A percentile compares a stretch with the other conserved stretches of the same genome.
Conservation (phyloP, 2,797 vertebrate species). For the Enteromius afrohamiltoni region DNA sequence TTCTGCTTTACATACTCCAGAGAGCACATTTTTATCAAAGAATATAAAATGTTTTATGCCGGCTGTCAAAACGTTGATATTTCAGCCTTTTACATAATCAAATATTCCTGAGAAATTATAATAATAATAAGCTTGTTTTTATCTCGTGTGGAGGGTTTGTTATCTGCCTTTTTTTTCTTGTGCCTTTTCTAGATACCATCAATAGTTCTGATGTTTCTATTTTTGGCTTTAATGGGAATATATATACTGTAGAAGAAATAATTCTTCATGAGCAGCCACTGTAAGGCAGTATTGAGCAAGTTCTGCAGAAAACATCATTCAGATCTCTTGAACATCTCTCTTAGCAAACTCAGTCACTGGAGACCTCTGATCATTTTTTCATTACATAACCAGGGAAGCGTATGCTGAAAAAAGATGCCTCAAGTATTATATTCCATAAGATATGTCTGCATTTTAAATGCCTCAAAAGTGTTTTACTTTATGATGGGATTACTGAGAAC, state of each 20-base stretch:
- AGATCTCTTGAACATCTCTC: slow-evolving; percentile 15
- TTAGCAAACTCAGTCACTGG: slow-evolving; percentile 25
- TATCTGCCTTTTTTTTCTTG: not conserved
- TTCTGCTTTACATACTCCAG: not conserved
- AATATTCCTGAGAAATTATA: not conserved
- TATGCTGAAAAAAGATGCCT: slow-evolving; percentile 18
- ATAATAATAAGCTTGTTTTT: not conserved
- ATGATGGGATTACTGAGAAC: not conserved
- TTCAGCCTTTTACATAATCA: not conserved
- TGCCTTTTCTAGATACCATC: not conserved
- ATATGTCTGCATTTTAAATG: not conserved
- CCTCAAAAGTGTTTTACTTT: not conserved
- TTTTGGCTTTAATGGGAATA: slow-evolving; percentile 32
- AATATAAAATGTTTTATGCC: not conserved
- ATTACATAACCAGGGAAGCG: slow-evolving; percentile 26
- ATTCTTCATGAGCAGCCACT: slow-evolving; percentile 31
- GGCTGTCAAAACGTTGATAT: slow-evolving; percentile 7
- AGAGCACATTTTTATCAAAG: not conserved
- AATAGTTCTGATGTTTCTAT: slow-evolving; percentile 19
- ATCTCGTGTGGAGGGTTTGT: not conserved
- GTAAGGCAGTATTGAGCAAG: slow-evolving; percentile 48
- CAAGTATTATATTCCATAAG: not conserved
- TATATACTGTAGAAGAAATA: not conserved
- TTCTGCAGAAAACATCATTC: slow-evolving; percentile 7
- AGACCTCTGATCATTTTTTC: slow-evolving; percentile 21